Evolutionary conservation across 2,888 invertebrate species (phyloP).

Genomic region (Synanthedon vespiformis): DNA sequence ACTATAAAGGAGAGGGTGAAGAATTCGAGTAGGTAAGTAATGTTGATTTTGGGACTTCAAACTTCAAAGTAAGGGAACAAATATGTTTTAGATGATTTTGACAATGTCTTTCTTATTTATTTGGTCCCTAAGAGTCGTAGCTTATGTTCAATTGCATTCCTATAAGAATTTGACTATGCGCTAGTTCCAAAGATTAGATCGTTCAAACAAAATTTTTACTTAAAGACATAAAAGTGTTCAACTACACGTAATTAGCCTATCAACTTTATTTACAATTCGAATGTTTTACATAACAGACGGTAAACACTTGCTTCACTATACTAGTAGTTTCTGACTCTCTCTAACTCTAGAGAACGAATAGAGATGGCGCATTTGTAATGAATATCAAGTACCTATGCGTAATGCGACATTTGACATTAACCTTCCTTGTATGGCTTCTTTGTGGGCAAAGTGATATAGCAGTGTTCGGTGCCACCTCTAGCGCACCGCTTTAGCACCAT

Average conservation of each 20-base stretch:
- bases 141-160: too few species aligned
- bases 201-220: too few species aligned
- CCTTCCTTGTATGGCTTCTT: slow-evolving; percentile 18
- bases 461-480: slow-evolving; percentile 2
- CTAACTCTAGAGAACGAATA: neutral
- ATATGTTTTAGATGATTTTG: too few species aligned
- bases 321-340: neutral
- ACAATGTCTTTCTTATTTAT: too few species aligned
- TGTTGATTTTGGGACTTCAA: too few species aligned
- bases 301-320: too few species aligned
- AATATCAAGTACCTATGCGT: neutral
- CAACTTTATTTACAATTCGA: neutral
- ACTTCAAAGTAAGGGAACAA: too few species aligned
- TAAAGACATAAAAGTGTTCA: slow-evolving; percentile 4
- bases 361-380: neutral
- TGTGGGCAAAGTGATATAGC: slow-evolving; percentile 3
- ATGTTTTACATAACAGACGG: neutral
- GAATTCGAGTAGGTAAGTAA: too few species aligned
- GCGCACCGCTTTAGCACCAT: slow-evolving; percentile 26
- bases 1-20: too few species aligned
- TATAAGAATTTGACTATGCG: too few species aligned
- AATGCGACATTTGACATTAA: slow-evolving; percentile 13
- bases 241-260: slow-evolving; percentile 6
- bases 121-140: too few species aligned
- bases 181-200: too few species aligned